Evolutionary conservation across 2,888 invertebrate genomes (phyloP), one percentile per base, ranked within the genome.

Genomic region (Capitulum mitella): DNA sequence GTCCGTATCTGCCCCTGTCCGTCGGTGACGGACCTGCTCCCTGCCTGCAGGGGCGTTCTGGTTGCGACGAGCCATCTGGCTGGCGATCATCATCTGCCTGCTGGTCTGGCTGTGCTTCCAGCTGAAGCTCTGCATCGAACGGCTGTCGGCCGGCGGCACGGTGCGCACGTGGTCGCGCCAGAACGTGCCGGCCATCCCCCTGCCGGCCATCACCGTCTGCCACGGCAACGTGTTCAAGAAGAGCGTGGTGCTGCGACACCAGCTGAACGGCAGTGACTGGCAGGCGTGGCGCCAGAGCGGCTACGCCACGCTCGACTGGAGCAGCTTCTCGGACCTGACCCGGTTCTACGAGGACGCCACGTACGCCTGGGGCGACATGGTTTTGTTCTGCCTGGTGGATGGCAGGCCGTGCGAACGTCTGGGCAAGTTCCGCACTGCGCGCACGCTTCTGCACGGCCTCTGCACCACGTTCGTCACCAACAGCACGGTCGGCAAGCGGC

Each of bases 151-250:
- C 8, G 70, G 70, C 22, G 70, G 40, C 70, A 40, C 37, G 26
- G 70, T 40, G 26, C 37, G 70, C 37, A 22, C 40, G 3, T 40
- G 70, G 37, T 70, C 70, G 10, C 70, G 40, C 26, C 37, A 26
- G 22, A 22, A 22, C 26, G 6, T 70, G 22, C 2, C 40, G 6
- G 40, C 37, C 70, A 70, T 76, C 46, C 76, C 76, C n/a, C 29
- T 76, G 46, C 76, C 76, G 46, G 43, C 76, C 76, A 32, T 76
- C 46, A 76, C 76, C 29, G 29, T 76, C 46, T 76, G 76, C 32
- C 76, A 76, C 76, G 48, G 43, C 46, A 76, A 76, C 76, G 22
- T 26, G 29, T 46, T 46, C 46, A 43, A 48, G 43, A 43, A 29
- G 32, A 46, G 46, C 22, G 46, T 29, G 10, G 76, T 76, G 46